Evolutionary conservation across 1,140 invertebrate species (phyloP).

Genomic region (Samia ricini): DNA sequence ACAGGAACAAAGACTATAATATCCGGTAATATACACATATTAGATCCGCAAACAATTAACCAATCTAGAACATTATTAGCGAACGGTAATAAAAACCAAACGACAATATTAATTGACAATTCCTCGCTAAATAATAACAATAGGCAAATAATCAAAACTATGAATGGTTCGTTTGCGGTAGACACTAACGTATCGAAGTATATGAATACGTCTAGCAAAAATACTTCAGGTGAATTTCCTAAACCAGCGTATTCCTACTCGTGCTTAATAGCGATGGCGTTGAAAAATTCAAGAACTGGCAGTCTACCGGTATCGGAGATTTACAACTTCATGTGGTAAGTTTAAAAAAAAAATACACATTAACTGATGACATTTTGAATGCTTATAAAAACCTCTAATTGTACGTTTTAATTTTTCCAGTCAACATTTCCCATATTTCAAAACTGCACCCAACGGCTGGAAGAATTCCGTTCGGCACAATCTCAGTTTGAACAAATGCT

Average conservation of each 20-base stretch:
- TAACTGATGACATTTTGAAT: too few relatives aligned
- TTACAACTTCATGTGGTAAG: conserved; percentile 98
- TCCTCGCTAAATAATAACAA: conserved; percentile 67
- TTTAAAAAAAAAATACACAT: too few relatives aligned
- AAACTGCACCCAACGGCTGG: conserved; percentile 97
- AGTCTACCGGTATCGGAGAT: conserved; percentile 98
- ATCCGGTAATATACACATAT: conserved; percentile 76
- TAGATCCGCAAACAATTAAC: conserved; percentile 59
- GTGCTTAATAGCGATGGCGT: conserved; percentile 97
- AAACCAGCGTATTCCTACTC: conserved; percentile 99
- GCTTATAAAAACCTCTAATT: too few relatives aligned
- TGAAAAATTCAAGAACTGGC: conserved; percentile 96
- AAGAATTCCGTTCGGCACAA: conserved; percentile 98
- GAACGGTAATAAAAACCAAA: conserved; percentile 70
- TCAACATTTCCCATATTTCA: conserved; percentile 98
- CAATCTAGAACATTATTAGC: conserved; percentile 75
- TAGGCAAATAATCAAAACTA: conserved; percentile 72
- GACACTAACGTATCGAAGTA: conserved; percentile 71
- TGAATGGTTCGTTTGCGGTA: conserved; percentile 60
- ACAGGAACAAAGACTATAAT: conserved; percentile 75
- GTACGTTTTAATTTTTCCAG: conserved; percentile 79
- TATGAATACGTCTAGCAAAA: conserved; percentile 70
- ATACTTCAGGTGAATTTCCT: conserved; percentile 86
- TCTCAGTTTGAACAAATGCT: conserved; percentile 97
- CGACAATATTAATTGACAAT: conserved; percentile 75